A percentile compares a stretch with the other conserved stretches of the same genome.
Evolutionary conservation across 23 tunicate genomes (phyloP).

Genomic region (Clavelina lepadiformis): DNA sequence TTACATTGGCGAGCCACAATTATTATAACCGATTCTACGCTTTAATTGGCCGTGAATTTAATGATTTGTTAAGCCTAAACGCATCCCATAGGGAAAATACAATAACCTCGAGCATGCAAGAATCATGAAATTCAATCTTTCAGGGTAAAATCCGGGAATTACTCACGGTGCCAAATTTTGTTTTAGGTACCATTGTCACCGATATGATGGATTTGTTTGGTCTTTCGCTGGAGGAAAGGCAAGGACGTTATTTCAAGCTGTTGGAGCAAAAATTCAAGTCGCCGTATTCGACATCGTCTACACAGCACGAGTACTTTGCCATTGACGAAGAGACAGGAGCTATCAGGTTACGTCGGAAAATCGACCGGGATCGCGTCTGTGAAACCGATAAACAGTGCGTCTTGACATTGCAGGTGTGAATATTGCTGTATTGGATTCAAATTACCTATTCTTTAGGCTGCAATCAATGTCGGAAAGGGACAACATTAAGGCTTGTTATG

Average conservation of each 20-base stretch:
- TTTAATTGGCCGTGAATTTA: too few species aligned
- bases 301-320: neutral
- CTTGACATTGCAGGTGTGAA: slow-evolving; percentile 11
- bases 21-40: too few species aligned
- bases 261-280: too few species aligned
- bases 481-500: too few species aligned
- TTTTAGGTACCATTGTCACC: slow-evolving; percentile 10
- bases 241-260: neutral
- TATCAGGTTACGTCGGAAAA: neutral
- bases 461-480: too few species aligned
- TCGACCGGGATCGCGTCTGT: slow-evolving; percentile 21
- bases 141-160: neutral
- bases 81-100: too few species aligned
- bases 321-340: slow-evolving; percentile 4
- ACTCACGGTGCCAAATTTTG: neutral
- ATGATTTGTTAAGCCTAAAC: too few species aligned
- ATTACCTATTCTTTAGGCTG: neutral
- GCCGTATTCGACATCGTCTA: too few species aligned
- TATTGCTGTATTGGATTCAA: neutral
- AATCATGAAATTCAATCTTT: too few species aligned
- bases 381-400: neutral
- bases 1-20: too few species aligned
- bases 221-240: slow-evolving; percentile 7
- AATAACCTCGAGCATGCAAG: too few species aligned
- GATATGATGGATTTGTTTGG: slow-evolving; percentile 7